Evolutionary conservation across 2,888 invertebrate species (phyloP).

Genomic region (Stenodera caucasica): DNA sequence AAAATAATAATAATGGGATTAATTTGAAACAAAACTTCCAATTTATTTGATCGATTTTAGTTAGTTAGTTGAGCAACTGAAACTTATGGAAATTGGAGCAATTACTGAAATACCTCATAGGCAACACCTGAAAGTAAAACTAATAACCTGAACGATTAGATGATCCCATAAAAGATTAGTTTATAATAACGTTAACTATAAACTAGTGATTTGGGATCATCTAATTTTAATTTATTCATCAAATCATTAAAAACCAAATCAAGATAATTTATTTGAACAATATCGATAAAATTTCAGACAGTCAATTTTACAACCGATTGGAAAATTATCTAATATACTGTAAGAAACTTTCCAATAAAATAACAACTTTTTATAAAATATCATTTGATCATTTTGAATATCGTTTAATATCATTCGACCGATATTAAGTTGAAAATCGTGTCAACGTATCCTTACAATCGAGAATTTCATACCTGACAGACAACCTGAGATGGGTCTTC

Average conservation of each 20-base stretch:
- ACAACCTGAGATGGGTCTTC: background rate
- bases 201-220: conserved; percentile 11
- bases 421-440: conserved; percentile 6
- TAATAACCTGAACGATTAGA: conserved; percentile 1
- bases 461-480: background rate
- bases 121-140: conserved; percentile 4
- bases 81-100: background rate
- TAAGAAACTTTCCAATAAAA: background rate
- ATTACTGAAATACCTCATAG: conserved; percentile 3
- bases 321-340: background rate
- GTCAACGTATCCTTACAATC: background rate
- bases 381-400: background rate
- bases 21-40: background rate
- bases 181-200: conserved; percentile 4
- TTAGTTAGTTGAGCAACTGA: background rate
- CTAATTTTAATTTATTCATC: conserved; percentile 3
- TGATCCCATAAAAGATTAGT: conserved; percentile 10
- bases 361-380: background rate
- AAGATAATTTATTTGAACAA: too few species aligned
- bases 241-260: background rate
- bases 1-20: background rate
- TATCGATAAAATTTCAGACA: too few species aligned
- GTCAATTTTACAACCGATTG: background rate
- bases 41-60: background rate
- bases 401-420: background rate